A percentile compares a stretch with the other conserved stretches of the same genome.
These are phyloP conservation scores for Cephalopholis sonnerati DNA, from an alignment of 2,113 vertebrate species.

Conservation along the genomic window DNA sequence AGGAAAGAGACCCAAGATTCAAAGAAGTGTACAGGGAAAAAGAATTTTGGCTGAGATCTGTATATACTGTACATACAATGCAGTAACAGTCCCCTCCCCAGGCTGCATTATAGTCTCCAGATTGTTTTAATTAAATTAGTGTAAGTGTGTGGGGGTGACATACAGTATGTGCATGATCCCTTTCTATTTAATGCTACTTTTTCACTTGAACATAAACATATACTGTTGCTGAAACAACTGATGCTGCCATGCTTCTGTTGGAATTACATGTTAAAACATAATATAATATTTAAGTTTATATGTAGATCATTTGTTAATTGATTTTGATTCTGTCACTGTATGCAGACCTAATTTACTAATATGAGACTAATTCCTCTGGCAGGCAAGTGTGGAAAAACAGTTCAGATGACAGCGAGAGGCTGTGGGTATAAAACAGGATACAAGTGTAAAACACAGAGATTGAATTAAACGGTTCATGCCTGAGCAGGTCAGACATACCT, in stretches of 20 bases:
- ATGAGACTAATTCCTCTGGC: constrained; percentile 5
- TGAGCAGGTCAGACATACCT: constrained; percentile 19
- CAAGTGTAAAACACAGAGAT: constrained; percentile 19
- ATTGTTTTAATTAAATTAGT: background rate
- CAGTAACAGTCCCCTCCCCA: too few species aligned
- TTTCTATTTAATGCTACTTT: background rate
- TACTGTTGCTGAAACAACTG: background rate
- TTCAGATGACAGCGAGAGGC: constrained; percentile 26
- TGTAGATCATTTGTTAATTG: background rate
- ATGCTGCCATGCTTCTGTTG: background rate
- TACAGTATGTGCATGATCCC: background rate
- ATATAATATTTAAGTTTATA: background rate
- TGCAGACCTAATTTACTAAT: background rate
- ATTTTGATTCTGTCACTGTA: background rate
- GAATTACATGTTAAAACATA: background rate
- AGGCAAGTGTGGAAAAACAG: constrained; percentile 10
- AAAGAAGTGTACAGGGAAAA: too few species aligned
- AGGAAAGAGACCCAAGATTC: too few species aligned
- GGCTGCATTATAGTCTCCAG: background rate
- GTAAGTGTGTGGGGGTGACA: background rate
- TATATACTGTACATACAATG: too few species aligned
- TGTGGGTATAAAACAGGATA: constrained; percentile 46
- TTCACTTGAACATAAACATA: background rate
- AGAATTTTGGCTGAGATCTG: too few species aligned
- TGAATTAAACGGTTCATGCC: constrained; percentile 21